Percentiles rank a stretch among this genome's conserved stretches.
Conservation (phyloP, 2,888 invertebrate genomes). For the Orchesella flavescens region DNA sequence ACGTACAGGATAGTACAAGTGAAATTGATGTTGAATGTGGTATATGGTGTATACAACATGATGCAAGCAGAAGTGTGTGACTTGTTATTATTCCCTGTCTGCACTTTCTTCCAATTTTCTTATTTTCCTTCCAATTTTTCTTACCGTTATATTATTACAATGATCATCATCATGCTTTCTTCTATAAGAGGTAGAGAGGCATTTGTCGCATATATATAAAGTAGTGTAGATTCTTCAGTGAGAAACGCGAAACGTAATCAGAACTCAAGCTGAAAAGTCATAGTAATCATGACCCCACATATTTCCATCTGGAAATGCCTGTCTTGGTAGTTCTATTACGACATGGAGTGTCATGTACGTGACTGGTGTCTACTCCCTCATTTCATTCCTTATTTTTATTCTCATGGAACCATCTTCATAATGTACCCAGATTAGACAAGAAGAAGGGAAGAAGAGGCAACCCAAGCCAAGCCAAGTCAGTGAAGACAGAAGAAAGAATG, state of each 20-base stretch:
- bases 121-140: neutral
- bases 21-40: neutral
- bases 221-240: too few species aligned
- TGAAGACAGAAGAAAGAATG: neutral
- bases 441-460: neutral
- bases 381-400: neutral
- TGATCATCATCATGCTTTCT: too few species aligned
- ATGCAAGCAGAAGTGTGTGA: neutral
- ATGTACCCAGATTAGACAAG: neutral
- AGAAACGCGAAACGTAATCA: neutral
- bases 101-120: slow-evolving; percentile 13
- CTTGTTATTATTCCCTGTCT: slow-evolving; percentile 32
- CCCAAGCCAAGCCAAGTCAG: neutral
- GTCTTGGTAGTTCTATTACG: too few species aligned
- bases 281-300: neutral
- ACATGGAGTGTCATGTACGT: neutral
- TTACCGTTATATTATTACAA: neutral
- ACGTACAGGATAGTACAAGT: neutral
- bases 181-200: too few species aligned
- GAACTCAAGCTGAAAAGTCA: slow-evolving; percentile 1
- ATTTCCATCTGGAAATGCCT: too few species aligned
- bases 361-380: neutral
- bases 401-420: neutral
- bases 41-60: neutral
- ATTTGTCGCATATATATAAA: too few species aligned